Evolutionary conservation across 2,797 vertebrate species (phyloP), one percentile per base, ranked within the genome.

Genomic region (Nannoperca australis): DNA sequence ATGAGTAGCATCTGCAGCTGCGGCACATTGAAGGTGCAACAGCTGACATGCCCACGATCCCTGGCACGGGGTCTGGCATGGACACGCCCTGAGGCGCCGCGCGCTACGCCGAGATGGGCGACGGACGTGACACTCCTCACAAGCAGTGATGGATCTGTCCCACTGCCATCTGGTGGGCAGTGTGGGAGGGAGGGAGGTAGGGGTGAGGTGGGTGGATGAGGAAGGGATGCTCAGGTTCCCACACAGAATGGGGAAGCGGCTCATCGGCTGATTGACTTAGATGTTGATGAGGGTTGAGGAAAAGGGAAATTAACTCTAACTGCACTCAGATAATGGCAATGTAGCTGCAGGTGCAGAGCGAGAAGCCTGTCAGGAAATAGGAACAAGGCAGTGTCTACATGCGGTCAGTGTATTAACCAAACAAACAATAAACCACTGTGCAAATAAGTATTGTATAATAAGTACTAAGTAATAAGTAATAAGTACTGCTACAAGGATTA

Each of bases 1-100:
- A 94, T 86, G 78, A 91, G 87, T 47, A 87, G 88, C 92, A 93
- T 90, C 87, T 93, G 93, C 83, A 91, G 86, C 88, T 76, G 76
- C 27, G 22, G 42, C 70, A 61, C 30, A 22, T 59, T 59, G 55
- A 75, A 80, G 76, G 78, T 11, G 66, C 70, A 83, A 73, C 91
- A 92, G 91, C 85, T 85, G 91, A 91, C 85, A 77, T 70, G 85
- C 76, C 72, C 59, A 30, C 15, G 58, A 86, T 78, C 86, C 76
- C 73, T 83, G 90, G 85, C 89, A 82, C 27, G 1, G 59, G 58
- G 71, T 70, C 72, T 47, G 86, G 84, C 83, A 75, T 6, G 32
- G 87, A 89, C 88, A 87, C 70, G 76, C 85, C 90, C 89, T 4
- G 60, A 85, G 87, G 88, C 69, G 45, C 77, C 7, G 12, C 5